Evolutionary conservation across 2,797 vertebrate genomes (phyloP).

Genomic region (Astyanax mexicanus): DNA sequence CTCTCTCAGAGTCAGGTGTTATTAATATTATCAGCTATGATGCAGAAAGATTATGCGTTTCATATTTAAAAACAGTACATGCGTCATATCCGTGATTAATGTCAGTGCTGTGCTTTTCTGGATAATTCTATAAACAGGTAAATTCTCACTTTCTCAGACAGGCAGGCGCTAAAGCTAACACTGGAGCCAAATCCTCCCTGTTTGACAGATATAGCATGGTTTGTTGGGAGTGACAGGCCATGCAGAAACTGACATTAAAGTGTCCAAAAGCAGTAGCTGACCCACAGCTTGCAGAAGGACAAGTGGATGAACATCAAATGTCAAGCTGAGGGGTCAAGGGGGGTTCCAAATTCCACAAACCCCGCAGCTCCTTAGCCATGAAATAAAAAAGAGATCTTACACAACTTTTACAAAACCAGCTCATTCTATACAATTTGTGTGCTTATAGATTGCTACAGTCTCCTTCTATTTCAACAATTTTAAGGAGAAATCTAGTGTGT

Average conservation of each 20-base stretch:
- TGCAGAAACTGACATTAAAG: slow-evolving; percentile 78
- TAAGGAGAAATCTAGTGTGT: too few species aligned
- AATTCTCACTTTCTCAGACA: slow-evolving; percentile 10
- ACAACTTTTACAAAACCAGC: slow-evolving; percentile 53
- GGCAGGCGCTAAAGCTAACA: background rate
- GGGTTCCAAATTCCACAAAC: slow-evolving; percentile 41
- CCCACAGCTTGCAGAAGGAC: slow-evolving; percentile 71
- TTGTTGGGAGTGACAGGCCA: slow-evolving; percentile 71
- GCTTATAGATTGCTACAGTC: too few species aligned
- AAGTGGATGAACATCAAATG: slow-evolving; percentile 78
- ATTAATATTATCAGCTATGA: background rate
- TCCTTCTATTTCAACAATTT: too few species aligned
- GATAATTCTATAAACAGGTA: slow-evolving; percentile 32
- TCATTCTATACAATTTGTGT: background rate
- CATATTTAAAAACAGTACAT: background rate
- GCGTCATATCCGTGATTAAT: background rate
- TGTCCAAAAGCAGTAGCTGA: slow-evolving; percentile 76
- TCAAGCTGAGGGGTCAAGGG: slow-evolving; percentile 73
- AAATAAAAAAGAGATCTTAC: slow-evolving; percentile 72
- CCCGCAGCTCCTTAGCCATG: slow-evolving; percentile 61
- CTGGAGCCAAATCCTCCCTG: slow-evolving; percentile 44
- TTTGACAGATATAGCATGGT: slow-evolving; percentile 71
- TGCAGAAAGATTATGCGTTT: background rate
- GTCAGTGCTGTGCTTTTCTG: slow-evolving; percentile 9
- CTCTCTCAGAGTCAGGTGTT: too few species aligned